A percentile compares a stretch with the other conserved stretches of the same genome.
Conservation (phyloP, 2,888 invertebrate genomes). For the Polymixis lichenea region DNA sequence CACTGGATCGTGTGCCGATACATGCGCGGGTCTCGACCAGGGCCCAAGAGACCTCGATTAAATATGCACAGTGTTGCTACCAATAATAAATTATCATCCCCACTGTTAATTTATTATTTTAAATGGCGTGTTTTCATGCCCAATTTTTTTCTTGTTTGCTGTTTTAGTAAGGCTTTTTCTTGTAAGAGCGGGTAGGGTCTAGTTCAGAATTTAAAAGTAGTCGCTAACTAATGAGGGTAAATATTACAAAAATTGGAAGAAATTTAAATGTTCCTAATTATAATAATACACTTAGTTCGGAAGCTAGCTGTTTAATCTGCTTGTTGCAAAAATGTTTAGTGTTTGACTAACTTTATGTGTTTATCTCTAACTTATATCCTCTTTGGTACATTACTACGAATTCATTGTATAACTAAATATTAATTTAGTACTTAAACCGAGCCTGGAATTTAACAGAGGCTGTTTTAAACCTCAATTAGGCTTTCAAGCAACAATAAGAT, state of each 20-base stretch:
- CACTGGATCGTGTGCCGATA: slow-evolving; percentile 1
- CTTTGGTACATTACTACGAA: background rate
- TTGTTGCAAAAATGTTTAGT: too few relatives aligned
- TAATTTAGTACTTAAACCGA: slow-evolving; percentile 27
- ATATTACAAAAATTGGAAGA: background rate
- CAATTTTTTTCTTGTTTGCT: background rate
- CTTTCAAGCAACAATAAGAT: slow-evolving; percentile 23
- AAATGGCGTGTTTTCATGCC: slow-evolving; percentile 1
- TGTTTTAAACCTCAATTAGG: slow-evolving; percentile 40
- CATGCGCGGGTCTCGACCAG: slow-evolving; percentile 11
- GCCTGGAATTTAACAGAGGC: slow-evolving; percentile 6
- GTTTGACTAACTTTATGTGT: too few relatives aligned
- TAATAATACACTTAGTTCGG: too few relatives aligned
- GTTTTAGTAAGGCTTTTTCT: background rate
- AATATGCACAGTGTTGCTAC: slow-evolving; percentile 58
- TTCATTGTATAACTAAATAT: background rate
- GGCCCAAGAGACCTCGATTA: slow-evolving; percentile 52
- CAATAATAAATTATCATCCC: slow-evolving; percentile 42
- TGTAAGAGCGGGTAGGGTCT: background rate
- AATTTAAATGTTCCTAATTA: background rate
- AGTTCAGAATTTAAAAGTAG: background rate
- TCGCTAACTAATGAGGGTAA: background rate
- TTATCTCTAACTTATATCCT: background rate
- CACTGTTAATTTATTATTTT: slow-evolving; percentile 33
- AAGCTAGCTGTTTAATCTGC: too few relatives aligned